phyloP scores from a whole-genome alignment of 1,140 invertebrate genomes.

The Drosophila sp. region DNA sequence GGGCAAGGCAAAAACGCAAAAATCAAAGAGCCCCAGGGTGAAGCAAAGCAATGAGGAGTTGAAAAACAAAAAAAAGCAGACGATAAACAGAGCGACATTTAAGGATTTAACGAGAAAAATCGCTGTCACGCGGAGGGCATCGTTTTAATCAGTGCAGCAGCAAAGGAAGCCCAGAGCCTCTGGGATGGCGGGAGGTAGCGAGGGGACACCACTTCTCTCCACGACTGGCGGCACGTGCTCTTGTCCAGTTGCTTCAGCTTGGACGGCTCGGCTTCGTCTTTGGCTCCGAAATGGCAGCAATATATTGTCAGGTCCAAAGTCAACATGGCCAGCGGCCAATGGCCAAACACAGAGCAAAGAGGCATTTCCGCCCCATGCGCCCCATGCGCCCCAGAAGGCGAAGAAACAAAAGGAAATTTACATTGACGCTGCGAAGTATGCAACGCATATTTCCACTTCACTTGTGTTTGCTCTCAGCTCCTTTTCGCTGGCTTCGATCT shows the following conservation, averaged over 20 bases:
- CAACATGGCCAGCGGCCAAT: constrained; percentile 61
- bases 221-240: constrained; percentile 53
- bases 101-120: constrained; percentile 79
- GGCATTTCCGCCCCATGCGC: background rate
- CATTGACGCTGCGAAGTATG: constrained; percentile 73
- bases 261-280: constrained; percentile 33
- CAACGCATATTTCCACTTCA: constrained; percentile 76
- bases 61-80: constrained; percentile 56
- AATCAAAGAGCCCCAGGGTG: constrained; percentile 17
- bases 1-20: constrained; percentile 42
- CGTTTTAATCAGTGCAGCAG: constrained; percentile 70
- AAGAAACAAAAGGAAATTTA: constrained; percentile 64
- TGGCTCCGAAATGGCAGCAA: constrained; percentile 60
- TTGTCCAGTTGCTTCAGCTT: constrained; percentile 43
- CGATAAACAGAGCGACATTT: constrained; percentile 71
- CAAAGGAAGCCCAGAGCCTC: constrained; percentile 34
- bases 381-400: constrained; percentile 35
- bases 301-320: constrained; percentile 73
- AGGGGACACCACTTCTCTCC: background rate
- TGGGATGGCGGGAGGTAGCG: background rate
- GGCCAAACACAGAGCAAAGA: constrained; percentile 21
- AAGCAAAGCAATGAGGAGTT: constrained; percentile 33
- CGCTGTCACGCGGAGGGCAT: constrained; percentile 68
- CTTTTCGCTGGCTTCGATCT: constrained; percentile 13
- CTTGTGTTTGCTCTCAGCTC: constrained; percentile 58